Conservation (phyloP, 1,140 invertebrate species). For the Acromyrmex heyeri region DNA sequence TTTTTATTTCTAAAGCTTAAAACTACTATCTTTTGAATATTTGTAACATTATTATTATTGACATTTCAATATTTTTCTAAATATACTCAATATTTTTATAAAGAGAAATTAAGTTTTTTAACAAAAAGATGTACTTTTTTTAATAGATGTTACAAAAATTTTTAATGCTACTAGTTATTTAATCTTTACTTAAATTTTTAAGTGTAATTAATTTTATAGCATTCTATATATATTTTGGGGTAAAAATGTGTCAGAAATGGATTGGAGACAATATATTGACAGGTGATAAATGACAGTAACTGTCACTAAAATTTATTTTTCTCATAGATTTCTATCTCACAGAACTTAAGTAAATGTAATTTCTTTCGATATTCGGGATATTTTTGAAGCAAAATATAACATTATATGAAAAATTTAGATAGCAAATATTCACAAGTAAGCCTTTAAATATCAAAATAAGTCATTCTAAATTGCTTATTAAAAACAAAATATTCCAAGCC, state of each 20-base stretch:
- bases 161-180: background rate
- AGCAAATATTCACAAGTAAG: too few relatives aligned
- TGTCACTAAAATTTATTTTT: background rate
- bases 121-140: background rate
- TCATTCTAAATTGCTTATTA: background rate
- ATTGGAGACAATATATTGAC: slow-evolving; percentile 13
- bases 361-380: too few relatives aligned
- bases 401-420: background rate
- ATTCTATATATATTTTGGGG: background rate
- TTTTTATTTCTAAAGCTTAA: background rate
- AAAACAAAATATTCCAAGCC: background rate
- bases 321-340: background rate
- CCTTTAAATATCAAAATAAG: background rate
- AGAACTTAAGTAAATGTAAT: background rate
- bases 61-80: background rate
- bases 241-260: background rate
- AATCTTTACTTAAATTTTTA: background rate
- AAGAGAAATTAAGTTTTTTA: background rate
- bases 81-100: slow-evolving; percentile 17
- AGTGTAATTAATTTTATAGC: background rate
- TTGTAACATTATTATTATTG: background rate
- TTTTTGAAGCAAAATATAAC: background rate
- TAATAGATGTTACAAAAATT: background rate
- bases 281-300: slow-evolving; percentile 29
- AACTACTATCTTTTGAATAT: background rate